Percentiles rank a stretch among this genome's conserved stretches.
Evolutionary conservation across 2,888 invertebrate species (phyloP).

Genomic region (Plemyria rubiginata): DNA sequence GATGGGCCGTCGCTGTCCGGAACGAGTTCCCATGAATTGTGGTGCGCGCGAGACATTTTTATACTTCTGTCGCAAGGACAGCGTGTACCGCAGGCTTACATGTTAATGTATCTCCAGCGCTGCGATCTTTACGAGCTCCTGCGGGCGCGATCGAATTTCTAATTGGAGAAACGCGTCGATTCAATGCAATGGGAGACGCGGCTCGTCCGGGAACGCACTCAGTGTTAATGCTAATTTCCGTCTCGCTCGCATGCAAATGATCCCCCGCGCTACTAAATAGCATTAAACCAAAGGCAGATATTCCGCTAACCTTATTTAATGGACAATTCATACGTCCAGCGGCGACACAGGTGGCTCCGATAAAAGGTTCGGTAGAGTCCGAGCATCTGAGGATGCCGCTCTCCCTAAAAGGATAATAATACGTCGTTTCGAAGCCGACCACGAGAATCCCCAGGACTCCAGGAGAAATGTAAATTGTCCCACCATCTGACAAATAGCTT

Average conservation of each 20-base stretch:
- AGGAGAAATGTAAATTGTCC: constrained; percentile 81
- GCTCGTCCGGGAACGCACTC: constrained; percentile 51
- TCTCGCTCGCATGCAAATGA: constrained; percentile 74
- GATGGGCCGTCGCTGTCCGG: constrained; percentile 72
- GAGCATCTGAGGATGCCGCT: constrained; percentile 74
- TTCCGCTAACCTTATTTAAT: constrained; percentile 82
- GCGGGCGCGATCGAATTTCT: constrained; percentile 59
- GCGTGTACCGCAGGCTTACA: constrained; percentile 66
- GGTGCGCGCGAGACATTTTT: constrained; percentile 75
- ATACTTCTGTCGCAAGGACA: constrained; percentile 72
- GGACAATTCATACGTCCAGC: constrained; percentile 82
- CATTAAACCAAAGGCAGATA: constrained; percentile 74
- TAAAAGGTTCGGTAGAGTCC: constrained; percentile 77
- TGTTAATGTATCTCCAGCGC: constrained; percentile 66
- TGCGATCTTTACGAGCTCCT: constrained; percentile 55
- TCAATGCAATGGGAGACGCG: constrained; percentile 56
- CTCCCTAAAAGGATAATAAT: constrained; percentile 85
- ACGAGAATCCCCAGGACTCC: constrained; percentile 68
- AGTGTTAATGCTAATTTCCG: constrained; percentile 76
- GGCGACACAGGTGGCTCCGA: constrained; percentile 82
- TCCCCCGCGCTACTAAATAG: constrained; percentile 74
- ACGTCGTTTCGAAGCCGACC: constrained; percentile 77
- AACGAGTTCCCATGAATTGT: constrained; percentile 81
- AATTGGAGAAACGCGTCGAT: constrained; percentile 56
- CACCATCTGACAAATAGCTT: constrained; percentile 82